Base-by-base conservation (phyloP, 2,888 invertebrate genomes). In the Ophioninae sp. region DNA sequence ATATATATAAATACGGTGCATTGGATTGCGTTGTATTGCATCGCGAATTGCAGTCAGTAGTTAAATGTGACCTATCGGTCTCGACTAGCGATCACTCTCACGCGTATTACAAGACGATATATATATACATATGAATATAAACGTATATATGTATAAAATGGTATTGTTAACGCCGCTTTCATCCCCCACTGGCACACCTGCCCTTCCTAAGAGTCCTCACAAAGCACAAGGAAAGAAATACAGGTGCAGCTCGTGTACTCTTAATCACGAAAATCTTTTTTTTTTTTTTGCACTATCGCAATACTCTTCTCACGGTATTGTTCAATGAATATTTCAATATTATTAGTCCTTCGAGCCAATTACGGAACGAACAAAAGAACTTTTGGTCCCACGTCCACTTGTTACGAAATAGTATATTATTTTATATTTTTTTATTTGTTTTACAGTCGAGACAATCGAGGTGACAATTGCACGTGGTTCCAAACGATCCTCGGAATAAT, bases 31-130 rank as follows among this genome's bases (percentile, higher is more conserved):
- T 74, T 65, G 81, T 68, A 73, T 83, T 74, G 73, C 77, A 83
- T 80, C 77, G 73, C 74, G 62, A 69, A 70, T 78, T 78, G 78
- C 78, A 81, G 65, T 84, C 81, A 78, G 78, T 81, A 84, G 81
- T 81, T 84, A 75, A 61, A 84, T 81, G 81, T 84, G 83, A 84
- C 81, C 83, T 84, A 84, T 83, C 74, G 83, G 65, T 83, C 83
- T 81, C 74, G 69, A 39, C 74, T 69, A 78, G 65, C 74, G 69
- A 83, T 83, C 83, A 78, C 78, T 83, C 80, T 83, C 73, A 73
- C 82, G 75, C 79, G 67, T 44, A 75, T 39, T 75, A 75, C 23
- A 79, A 62, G 59, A 65, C 65, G 61, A n/a, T 64, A 56, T 76
- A 8, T 69, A 62, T 62, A 20, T 30, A 20, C 7, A 59, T n/a